Base-by-base conservation (phyloP, 2,888 invertebrate species). In the Drosophila koepferae region DNA sequence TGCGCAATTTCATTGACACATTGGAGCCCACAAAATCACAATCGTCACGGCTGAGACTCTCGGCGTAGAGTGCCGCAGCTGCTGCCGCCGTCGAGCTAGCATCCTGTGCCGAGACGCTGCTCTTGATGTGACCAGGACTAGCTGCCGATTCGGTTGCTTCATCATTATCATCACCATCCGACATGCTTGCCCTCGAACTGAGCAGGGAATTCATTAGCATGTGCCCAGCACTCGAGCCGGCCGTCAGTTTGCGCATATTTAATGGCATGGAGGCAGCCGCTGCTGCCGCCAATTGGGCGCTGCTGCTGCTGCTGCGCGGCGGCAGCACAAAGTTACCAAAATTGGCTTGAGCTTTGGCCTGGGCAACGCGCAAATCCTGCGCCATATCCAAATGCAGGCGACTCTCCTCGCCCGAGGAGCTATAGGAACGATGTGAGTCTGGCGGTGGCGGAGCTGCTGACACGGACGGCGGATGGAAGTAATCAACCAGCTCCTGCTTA, bases 11-110 rank as follows among this genome's bases (percentile, higher is more conserved):
- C 69, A 92, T 82, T 28, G 92, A 91, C 31, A 92, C 92, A 80
- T 92, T 92, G 36, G 92, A 92, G 4, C 92, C 92, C 34, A 92
- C 83, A 63, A 90, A 92, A 70, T 92, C 92, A 68, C 91, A 92
- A 53, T 92, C 92, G 66, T 92, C 92, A 4, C 86, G 85, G 41
- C 80, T 86, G 65, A 92, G 80, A 64, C 89, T 91, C 62, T 91
- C 91, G 14, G 92, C 91, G 49, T 91, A 91, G 31, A 91, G 72
- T 0, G 91, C 91, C 1, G 91, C 90, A 0, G 91, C 91, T 0
- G 91, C 91, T 0, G 90, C 90, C 6, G 90, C 83, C 34, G 91
- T 86, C 0, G 90, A 84, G 8, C 58, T 76, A 59, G 80, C 82
- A 46, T 86, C 88, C 34, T 91, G 90, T 3, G 90, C 88, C 0